Base-by-base conservation (phyloP, 2,797 vertebrate genomes). In the Peromyscus eremicus region DNA sequence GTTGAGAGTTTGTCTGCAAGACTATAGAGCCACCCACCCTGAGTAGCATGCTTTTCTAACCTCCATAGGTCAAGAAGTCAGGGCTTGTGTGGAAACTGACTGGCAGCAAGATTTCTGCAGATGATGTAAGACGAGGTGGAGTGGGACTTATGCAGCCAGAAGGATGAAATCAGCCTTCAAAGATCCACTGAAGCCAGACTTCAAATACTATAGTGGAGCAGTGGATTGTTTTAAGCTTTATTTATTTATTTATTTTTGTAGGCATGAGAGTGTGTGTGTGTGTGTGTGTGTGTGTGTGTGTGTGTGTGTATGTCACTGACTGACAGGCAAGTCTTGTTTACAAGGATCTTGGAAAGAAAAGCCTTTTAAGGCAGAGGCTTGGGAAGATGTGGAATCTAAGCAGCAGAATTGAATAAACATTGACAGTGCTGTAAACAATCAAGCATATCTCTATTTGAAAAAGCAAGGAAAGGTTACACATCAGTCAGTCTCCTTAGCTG, bases 381-480 rank as follows among this genome's bases (percentile, higher is more conserved):
- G 55, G 70, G 71, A 88, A 98, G 92, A 94, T 23, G 43, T 2
- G 0, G 29, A 93, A 87, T 89, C 81, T 97, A 83, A 96, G 66
- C 91, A 91, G 55, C 46, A 81, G 82, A 97, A 83, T 8, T 94
- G 91, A 94, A 96, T 94, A 92, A 97, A 95, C 92, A 88, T 83
- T 95, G 96, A 96, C 95, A 97, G 89, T 81, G 37, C 25, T 75
- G 43, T 96, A 95, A 97, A 98, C 91, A 97, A 88, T 34, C 84
- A 46, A 94, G 73, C 75, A 93, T 79, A 82, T 97, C 96, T 97
- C 93, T 97, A 95, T 96, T 95, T 95, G 81, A 27, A 46, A 97
- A 97, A 84, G 92, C 64, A 94, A 92, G 80, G 8, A 92, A 96
- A 97, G 83, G 91, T 97, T 96, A 92, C 52, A 77, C 19, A 37